phyloP scores from a whole-genome alignment of 2,888 invertebrate genomes.

The Lithosia quadra region DNA sequence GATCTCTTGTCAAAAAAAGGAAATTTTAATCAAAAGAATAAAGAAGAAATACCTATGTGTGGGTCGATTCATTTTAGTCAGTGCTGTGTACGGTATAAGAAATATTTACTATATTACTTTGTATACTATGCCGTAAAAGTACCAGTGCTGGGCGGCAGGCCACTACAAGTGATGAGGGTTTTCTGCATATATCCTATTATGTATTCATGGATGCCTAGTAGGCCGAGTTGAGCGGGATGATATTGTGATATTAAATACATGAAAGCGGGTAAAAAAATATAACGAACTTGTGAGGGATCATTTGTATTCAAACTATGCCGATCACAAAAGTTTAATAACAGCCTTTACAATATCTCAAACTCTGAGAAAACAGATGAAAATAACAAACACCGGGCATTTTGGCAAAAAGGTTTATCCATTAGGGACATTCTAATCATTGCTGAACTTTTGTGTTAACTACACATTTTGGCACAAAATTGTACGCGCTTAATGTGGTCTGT shows the following conservation, averaged over 20 bases:
- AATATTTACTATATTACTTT: background rate
- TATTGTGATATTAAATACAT: background rate
- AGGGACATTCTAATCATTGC: slow-evolving; percentile 10
- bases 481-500: slow-evolving; percentile 22
- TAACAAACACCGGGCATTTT: background rate
- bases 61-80: too few relatives aligned
- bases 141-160: background rate
- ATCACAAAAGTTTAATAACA: background rate
- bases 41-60: too few relatives aligned
- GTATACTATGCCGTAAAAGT: background rate
- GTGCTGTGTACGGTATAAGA: too few relatives aligned
- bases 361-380: background rate
- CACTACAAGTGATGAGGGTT: background rate
- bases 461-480: slow-evolving; percentile 26
- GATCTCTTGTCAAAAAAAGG: too few relatives aligned
- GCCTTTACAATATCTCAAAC: background rate
- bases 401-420: background rate
- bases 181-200: background rate
- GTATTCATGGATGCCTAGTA: background rate
- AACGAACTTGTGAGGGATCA: background rate
- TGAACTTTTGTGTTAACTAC: slow-evolving; percentile 12
- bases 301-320: background rate
- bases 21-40: too few relatives aligned
- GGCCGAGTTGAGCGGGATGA: background rate
- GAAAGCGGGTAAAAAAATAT: background rate